Evolutionary conservation across 2,888 invertebrate genomes (phyloP).

Genomic region (Poecilobothrus nobilitatus): DNA sequence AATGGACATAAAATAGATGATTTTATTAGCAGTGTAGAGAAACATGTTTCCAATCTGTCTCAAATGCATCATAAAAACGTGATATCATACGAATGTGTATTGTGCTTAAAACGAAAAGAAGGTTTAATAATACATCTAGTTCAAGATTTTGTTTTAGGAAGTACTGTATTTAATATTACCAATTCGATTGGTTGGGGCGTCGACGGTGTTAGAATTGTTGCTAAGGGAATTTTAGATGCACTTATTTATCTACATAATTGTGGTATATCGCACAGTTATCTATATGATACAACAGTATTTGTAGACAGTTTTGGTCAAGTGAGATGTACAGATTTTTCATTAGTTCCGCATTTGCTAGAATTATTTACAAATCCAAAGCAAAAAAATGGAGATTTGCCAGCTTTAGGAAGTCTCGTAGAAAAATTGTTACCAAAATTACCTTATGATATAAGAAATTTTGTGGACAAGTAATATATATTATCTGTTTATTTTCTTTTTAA

Average conservation of each 20-base stretch:
- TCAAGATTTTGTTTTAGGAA: slow-evolving; percentile 54
- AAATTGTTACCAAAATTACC: slow-evolving; percentile 37
- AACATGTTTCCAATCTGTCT: slow-evolving; percentile 64
- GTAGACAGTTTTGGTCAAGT: slow-evolving; percentile 56
- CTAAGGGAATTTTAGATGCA: slow-evolving; percentile 63
- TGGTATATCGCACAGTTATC: slow-evolving; percentile 72
- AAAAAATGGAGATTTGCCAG: slow-evolving; percentile 39
- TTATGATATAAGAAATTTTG: slow-evolving; percentile 42
- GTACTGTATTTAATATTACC: slow-evolving; percentile 39
- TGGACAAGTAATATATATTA: slow-evolving; percentile 35
- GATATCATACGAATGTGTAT: slow-evolving; percentile 67
- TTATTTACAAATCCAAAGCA: slow-evolving; percentile 35
- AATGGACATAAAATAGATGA: slow-evolving; percentile 40
- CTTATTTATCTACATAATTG: slow-evolving; percentile 71
- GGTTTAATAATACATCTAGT: slow-evolving; percentile 58
- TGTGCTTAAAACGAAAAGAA: slow-evolving; percentile 53
- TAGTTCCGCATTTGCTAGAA: slow-evolving; percentile 39
- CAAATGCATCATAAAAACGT: slow-evolving; percentile 64
- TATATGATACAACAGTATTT: slow-evolving; percentile 66
- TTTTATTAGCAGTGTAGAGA: slow-evolving; percentile 52
- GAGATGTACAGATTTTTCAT: slow-evolving; percentile 39
- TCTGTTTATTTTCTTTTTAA: background rate
- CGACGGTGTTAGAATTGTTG: slow-evolving; percentile 48
- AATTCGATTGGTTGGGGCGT: slow-evolving; percentile 40
- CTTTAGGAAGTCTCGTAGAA: slow-evolving; percentile 41